These are phyloP conservation scores for Taeniopygia guttata DNA, from an alignment of 2,797 vertebrate species.

Conservation along the genomic window DNA sequence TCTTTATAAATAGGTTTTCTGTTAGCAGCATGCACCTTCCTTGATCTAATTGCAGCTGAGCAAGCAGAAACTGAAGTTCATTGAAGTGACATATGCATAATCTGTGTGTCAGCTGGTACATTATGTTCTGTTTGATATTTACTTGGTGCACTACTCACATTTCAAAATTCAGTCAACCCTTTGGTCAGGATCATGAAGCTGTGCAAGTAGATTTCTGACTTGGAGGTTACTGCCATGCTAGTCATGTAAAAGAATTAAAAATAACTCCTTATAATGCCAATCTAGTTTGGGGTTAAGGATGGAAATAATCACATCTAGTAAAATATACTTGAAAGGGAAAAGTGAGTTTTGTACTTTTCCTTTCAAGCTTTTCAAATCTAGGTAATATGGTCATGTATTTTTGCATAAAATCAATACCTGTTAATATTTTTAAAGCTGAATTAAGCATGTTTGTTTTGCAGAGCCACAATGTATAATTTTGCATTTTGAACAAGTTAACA, in stretches of 20 bases:
- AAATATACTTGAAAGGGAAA: background rate
- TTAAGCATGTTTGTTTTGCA: background rate
- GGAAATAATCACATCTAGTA: background rate
- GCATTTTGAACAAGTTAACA: background rate
- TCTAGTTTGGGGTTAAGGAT: background rate
- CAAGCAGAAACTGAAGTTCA: background rate
- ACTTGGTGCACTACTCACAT: background rate
- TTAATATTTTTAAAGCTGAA: background rate
- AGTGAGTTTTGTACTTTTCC: background rate
- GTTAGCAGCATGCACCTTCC: background rate
- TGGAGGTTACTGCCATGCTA: background rate
- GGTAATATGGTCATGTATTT: background rate
- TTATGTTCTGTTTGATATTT: conserved; percentile 30
- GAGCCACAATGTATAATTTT: background rate
- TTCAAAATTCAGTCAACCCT: conserved; percentile 23
- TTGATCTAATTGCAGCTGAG: conserved; percentile 30
- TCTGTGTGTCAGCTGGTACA: conserved; percentile 16
- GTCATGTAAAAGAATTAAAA: conserved; percentile 2
- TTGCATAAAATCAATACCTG: background rate
- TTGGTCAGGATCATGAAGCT: background rate
- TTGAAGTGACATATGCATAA: background rate
- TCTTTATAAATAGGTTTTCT: background rate
- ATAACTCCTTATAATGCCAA: background rate
- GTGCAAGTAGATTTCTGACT: background rate
- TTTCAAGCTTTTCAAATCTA: background rate